These are phyloP conservation scores for Mugil cephalus DNA, from an alignment of 2,113 vertebrate genomes.

Conservation along the genomic window DNA sequence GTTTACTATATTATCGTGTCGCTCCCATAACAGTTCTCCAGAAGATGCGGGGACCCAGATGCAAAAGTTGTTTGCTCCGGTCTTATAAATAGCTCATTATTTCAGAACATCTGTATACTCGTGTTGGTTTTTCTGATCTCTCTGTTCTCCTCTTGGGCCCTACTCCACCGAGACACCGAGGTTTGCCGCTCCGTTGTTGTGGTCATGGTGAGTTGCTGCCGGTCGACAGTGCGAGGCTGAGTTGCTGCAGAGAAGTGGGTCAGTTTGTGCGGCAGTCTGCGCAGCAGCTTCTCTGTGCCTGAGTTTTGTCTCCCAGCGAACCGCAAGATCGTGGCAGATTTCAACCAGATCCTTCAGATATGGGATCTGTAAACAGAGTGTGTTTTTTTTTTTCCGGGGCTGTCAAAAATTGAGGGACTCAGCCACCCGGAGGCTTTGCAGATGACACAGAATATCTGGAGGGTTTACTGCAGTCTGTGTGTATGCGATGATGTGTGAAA, in stretches of 20 bases:
- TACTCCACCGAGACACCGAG: conserved; percentile 38
- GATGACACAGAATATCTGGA: conserved; percentile 48
- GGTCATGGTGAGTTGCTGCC: conserved; percentile 67
- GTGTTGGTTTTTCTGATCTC: conserved; percentile 47
- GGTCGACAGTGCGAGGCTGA: conserved; percentile 56
- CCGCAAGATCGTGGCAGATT: conserved; percentile 52
- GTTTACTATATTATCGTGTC: background rate
- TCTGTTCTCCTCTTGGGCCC: conserved; percentile 48
- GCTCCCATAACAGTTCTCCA: background rate
- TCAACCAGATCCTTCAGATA: conserved; percentile 58
- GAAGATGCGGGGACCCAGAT: background rate
- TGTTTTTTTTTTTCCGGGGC: conserved; percentile 38
- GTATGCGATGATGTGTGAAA: conserved; percentile 43
- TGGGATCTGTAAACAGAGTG: conserved; percentile 53
- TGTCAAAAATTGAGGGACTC: conserved; percentile 43
- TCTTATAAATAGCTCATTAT: conserved; percentile 22
- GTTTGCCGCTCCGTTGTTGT: conserved; percentile 58
- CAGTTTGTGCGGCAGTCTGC: conserved; percentile 63
- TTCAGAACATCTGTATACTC: conserved; percentile 39
- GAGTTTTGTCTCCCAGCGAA: conserved; percentile 52
- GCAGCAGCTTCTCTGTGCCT: conserved; percentile 51
- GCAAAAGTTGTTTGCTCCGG: conserved; percentile 11
- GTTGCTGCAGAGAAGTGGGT: conserved; percentile 69
- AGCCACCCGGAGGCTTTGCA: conserved; percentile 47
- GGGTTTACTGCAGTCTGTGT: conserved; percentile 23